Conservation (phyloP, 2,797 vertebrate genomes). For the Coccyzus lansbergi region DNA sequence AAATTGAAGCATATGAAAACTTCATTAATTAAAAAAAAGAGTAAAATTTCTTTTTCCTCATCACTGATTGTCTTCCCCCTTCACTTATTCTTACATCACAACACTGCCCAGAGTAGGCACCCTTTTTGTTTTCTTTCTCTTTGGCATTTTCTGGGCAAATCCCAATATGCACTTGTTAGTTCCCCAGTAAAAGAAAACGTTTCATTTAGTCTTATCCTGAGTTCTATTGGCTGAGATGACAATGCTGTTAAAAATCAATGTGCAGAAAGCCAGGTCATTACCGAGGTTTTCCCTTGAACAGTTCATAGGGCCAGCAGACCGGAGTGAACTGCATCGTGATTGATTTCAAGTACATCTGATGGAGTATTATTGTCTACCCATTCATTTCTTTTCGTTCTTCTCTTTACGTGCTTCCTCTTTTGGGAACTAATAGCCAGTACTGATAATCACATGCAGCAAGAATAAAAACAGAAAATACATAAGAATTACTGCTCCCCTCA, state of each 20-base stretch:
- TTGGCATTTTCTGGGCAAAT: slow-evolving; percentile 1
- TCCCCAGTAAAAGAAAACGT: neutral
- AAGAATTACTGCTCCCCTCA: neutral
- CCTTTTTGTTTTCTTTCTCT: neutral
- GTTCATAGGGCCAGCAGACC: slow-evolving; percentile 12
- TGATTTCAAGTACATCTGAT: slow-evolving; percentile 42
- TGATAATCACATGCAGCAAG: neutral
- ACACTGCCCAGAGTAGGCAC: neutral
- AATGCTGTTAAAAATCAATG: neutral
- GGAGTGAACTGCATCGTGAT: neutral
- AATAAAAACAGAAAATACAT: neutral
- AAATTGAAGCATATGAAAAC: neutral
- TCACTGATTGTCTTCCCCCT: neutral
- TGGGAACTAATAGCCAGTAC: neutral
- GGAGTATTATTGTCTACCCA: neutral
- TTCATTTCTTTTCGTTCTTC: slow-evolving; percentile 18
- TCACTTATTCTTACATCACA: neutral
- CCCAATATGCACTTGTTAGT: neutral
- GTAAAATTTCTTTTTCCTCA: neutral
- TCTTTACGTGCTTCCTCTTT: neutral
- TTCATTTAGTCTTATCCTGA: neutral
- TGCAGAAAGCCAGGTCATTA: neutral
- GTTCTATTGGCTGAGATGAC: neutral
- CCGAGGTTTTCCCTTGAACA: slow-evolving; percentile 3
- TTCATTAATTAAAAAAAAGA: neutral